Percentiles rank a stretch among this genome's conserved stretches.
Evolutionary conservation across 2,888 invertebrate genomes (phyloP).

Genomic region (Leucophora obtusa): DNA sequence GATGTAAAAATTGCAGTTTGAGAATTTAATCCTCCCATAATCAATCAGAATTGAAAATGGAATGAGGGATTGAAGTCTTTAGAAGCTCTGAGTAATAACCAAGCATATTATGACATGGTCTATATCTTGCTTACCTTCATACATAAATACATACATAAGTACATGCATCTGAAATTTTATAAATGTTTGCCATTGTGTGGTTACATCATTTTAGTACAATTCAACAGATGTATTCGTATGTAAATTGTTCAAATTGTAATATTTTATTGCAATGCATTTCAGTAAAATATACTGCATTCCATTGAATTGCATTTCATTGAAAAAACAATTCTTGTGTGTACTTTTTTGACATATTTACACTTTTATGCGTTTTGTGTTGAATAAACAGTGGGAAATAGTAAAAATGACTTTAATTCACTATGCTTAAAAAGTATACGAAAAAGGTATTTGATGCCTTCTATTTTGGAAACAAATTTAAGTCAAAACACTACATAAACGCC

Average conservation of each 20-base stretch:
- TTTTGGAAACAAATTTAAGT: no score
- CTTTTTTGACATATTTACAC: slow-evolving; percentile 40
- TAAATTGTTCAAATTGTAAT: slow-evolving; percentile 4
- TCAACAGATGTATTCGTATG: slow-evolving; percentile 20
- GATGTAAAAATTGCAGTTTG: no score
- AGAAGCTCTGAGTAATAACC: no score
- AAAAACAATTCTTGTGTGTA: slow-evolving; percentile 13
- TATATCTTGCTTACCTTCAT: background rate
- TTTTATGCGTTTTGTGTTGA: slow-evolving; percentile 48
- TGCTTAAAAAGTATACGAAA: background rate
- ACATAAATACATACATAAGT: no score
- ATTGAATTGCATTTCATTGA: slow-evolving; percentile 3
- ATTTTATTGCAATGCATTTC: slow-evolving; percentile 44
- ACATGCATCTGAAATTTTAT: background rate
- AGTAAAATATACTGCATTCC: slow-evolving; percentile 17
- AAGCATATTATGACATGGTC: background rate
- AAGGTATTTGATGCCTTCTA: no score
- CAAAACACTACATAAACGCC: no score
- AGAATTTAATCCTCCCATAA: no score
- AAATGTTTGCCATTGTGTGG: slow-evolving; percentile 1
- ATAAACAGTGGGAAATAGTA: slow-evolving; percentile 25
- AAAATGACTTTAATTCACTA: background rate
- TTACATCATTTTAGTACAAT: slow-evolving; percentile 27
- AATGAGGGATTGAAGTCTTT: no score
- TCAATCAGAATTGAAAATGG: no score